These are phyloP conservation scores for Oncorhynchus tshawytscha DNA, from an alignment of 2,113 vertebrate genomes.

Conservation along the genomic window DNA sequence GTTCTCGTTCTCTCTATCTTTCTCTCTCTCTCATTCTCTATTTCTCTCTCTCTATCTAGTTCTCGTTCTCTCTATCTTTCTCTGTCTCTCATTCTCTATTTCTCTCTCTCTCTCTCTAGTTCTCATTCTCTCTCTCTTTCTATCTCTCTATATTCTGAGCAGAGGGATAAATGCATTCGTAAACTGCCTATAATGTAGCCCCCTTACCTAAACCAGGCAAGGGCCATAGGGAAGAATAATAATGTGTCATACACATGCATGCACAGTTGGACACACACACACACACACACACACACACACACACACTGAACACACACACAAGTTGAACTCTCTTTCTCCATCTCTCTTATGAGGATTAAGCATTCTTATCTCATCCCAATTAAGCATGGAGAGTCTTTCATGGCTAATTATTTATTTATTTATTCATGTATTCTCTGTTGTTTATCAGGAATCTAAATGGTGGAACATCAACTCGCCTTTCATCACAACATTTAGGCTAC, in stretches of 20 bases:
- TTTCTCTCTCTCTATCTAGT: neutral
- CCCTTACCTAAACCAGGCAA: too few species aligned
- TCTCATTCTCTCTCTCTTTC: too few species aligned
- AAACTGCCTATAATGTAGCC: too few species aligned
- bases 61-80: neutral
- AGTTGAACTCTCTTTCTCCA: neutral
- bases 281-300: too few species aligned
- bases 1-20: neutral
- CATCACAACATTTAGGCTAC: too few species aligned
- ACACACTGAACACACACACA: too few species aligned
- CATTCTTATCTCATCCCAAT: neutral
- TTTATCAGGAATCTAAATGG: constrained; percentile 28
- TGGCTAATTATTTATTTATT: constrained; percentile 18
- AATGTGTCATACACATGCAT: too few species aligned
- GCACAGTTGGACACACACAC: too few species aligned
- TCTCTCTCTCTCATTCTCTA: neutral
- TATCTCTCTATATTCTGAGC: too few species aligned
- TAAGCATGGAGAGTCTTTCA: constrained; percentile 20
- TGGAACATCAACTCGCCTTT: neutral
- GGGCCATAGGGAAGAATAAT: too few species aligned
- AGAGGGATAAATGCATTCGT: too few species aligned
- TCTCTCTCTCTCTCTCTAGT: neutral
- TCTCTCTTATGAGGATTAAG: neutral
- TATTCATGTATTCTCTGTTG: constrained; percentile 27
- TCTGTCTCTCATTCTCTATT: too few species aligned